These are phyloP conservation scores for Ganaspis brasiliensis DNA, from an alignment of 2,888 invertebrate genomes.

Conservation along the genomic window DNA sequence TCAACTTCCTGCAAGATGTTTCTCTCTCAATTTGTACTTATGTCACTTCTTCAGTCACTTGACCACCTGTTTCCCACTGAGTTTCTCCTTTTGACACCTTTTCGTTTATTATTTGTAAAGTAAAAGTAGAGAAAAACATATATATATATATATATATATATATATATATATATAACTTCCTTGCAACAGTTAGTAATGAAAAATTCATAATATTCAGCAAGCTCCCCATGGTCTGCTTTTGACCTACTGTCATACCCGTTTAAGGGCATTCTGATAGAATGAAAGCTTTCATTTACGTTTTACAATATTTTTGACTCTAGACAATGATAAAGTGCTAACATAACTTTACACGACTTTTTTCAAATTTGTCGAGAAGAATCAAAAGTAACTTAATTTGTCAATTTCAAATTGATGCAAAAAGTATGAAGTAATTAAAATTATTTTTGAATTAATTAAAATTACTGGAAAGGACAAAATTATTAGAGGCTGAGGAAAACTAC, in stretches of 20 bases:
- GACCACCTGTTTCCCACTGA: neutral
- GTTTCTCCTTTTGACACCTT: neutral
- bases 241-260: neutral
- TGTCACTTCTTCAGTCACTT: conserved; percentile 10
- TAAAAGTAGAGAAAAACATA: neutral
- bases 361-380: too few relatives aligned
- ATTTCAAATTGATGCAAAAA: too few relatives aligned
- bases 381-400: too few relatives aligned
- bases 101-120: neutral
- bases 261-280: neutral
- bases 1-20: conserved; percentile 3
- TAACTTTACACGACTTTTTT: too few relatives aligned
- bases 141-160: too few relatives aligned
- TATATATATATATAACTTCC: too few relatives aligned
- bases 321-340: too few relatives aligned
- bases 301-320: too few relatives aligned
- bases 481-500: too few relatives aligned
- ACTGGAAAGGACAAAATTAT: too few relatives aligned
- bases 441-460: too few relatives aligned
- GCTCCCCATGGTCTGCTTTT: neutral
- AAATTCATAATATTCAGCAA: neutral
- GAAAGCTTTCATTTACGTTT: neutral
- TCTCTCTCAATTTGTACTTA: neutral
- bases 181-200: neutral
- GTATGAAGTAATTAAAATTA: too few relatives aligned